These are phyloP conservation scores for Zonotrichia leucophrys DNA, from an alignment of 2,113 vertebrate genomes.

Conservation along the genomic window DNA sequence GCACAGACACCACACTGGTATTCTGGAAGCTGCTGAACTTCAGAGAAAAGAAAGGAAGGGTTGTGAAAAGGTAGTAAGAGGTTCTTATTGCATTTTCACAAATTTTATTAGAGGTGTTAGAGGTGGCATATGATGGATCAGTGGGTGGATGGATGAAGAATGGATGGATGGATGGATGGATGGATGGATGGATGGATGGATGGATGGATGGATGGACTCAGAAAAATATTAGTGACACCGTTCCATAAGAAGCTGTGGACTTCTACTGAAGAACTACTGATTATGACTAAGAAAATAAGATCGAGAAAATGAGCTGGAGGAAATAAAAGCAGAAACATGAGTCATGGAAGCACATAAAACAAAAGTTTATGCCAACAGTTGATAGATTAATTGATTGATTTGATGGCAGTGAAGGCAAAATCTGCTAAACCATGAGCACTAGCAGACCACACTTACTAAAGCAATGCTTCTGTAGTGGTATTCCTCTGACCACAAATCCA, in stretches of 20 bases:
- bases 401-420: not conserved
- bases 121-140: not conserved
- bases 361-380: not conserved
- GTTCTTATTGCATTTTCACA: not conserved
- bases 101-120: not conserved
- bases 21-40: not conserved
- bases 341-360: not conserved
- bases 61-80: not conserved
- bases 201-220: not conserved
- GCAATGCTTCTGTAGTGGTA: not conserved
- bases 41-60: not conserved
- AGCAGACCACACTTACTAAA: not conserved
- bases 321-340: not conserved
- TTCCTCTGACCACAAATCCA: not conserved
- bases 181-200: not conserved
- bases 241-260: not conserved
- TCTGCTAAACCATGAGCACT: not conserved
- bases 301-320: fast-evolving
- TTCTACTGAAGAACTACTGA: not conserved
- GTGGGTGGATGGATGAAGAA: not conserved
- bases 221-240: not conserved
- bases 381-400: not conserved
- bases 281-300: not conserved
- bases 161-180: not conserved
- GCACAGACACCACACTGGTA: not conserved